Evolutionary conservation across 2,113 vertebrate genomes (phyloP).

Genomic region (Ciconia boyciana): DNA sequence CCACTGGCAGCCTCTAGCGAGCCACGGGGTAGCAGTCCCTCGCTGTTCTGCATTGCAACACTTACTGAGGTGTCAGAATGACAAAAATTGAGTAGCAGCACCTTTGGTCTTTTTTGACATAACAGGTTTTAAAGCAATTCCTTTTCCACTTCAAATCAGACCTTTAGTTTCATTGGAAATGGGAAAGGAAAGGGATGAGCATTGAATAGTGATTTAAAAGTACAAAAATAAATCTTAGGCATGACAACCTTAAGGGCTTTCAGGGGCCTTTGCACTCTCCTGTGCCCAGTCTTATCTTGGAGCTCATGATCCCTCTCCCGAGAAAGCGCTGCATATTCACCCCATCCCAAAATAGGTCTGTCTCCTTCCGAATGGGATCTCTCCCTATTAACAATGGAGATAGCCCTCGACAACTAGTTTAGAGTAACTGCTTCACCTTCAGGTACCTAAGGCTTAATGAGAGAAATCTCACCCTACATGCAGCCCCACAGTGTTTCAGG

Average conservation of each 20-base stretch:
- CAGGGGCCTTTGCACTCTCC: neutral
- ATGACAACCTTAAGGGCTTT: neutral
- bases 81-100: neutral
- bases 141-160: neutral
- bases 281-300: neutral
- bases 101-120: neutral
- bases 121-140: neutral
- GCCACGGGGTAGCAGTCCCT: neutral
- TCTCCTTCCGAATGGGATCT: neutral
- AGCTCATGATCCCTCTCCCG: neutral
- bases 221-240: neutral
- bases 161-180: neutral
- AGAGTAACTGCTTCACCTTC: neutral
- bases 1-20: neutral
- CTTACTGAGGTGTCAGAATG: neutral
- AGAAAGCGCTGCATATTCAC: neutral
- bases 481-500: neutral
- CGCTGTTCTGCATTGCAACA: neutral
- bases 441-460: neutral
- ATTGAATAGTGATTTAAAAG: neutral
- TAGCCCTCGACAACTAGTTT: neutral
- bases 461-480: no score
- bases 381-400: neutral
- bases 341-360: neutral
- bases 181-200: neutral